A percentile compares a stretch with the other conserved stretches of the same genome.
These are phyloP conservation scores for Phalacrocorax aristotelis DNA, from an alignment of 2,113 vertebrate species.

Conservation along the genomic window DNA sequence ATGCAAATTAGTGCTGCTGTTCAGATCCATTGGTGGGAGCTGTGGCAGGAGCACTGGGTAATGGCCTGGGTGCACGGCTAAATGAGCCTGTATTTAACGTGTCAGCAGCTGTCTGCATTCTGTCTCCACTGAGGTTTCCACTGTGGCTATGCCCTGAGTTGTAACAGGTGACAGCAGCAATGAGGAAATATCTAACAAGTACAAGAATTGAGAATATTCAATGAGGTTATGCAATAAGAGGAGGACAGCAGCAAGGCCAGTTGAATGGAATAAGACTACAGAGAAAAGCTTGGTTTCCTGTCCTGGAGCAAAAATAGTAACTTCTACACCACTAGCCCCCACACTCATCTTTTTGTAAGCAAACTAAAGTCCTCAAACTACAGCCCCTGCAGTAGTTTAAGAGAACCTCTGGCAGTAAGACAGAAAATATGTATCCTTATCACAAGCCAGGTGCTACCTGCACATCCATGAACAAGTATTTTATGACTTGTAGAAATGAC, in stretches of 20 bases:
- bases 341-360: not conserved
- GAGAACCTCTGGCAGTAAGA: not conserved
- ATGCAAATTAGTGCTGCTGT: not conserved
- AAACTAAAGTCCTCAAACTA: not conserved
- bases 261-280: not conserved
- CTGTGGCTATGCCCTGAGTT: not conserved
- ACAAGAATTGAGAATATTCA: not conserved
- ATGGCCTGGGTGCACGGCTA: rapidly evolving
- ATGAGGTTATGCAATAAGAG: not conserved
- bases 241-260: not conserved
- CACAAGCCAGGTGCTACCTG: not conserved
- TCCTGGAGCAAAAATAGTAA: not conserved
- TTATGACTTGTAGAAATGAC: not conserved
- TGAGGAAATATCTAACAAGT: not conserved
- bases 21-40: not conserved
- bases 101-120: not conserved
- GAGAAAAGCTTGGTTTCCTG: not conserved
- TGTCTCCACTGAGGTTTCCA: not conserved
- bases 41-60: not conserved
- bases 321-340: not conserved
- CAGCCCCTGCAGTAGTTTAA: not conserved
- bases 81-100: not conserved
- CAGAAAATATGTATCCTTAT: not conserved
- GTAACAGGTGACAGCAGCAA: not conserved
- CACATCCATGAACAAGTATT: not conserved